These are phyloP conservation scores for Thalassoma bifasciatum DNA, from an alignment of 2,113 vertebrate genomes.

Conservation along the genomic window DNA sequence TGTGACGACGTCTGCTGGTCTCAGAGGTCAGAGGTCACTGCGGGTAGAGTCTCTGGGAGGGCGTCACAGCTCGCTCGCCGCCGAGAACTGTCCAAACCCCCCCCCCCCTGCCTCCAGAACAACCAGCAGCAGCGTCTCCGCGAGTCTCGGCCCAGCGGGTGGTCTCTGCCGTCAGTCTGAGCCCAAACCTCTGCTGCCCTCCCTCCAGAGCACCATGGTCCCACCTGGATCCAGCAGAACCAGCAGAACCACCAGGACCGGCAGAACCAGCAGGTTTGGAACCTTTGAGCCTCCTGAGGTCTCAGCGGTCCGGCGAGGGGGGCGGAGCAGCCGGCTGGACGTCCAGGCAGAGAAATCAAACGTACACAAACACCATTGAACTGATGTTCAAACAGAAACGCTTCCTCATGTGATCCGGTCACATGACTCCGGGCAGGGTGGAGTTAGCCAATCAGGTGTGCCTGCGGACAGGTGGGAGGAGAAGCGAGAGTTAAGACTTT, in stretches of 20 bases:
- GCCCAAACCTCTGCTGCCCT: neutral
- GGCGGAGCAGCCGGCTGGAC: slow-evolving; percentile 69
- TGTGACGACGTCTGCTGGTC: slow-evolving; percentile 3
- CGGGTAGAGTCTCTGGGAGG: slow-evolving; percentile 1
- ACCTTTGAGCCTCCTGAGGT: neutral
- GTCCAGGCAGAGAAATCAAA: slow-evolving; percentile 71
- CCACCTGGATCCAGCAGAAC: neutral
- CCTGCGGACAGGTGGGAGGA: slow-evolving; percentile 75
- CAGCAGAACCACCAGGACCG: neutral
- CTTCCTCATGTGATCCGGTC: slow-evolving; percentile 91
- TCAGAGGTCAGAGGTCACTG: slow-evolving; percentile 45
- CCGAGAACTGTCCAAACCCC: neutral
- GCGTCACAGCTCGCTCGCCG: neutral
- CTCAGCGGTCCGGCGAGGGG: slow-evolving; percentile 46
- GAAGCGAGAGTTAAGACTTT: neutral
- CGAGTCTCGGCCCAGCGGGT: slow-evolving; percentile 12
- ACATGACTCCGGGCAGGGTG: slow-evolving; percentile 84
- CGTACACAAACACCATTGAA: slow-evolving; percentile 86
- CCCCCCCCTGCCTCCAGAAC: neutral
- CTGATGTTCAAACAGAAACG: slow-evolving; percentile 87
- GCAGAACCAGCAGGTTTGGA: neutral
- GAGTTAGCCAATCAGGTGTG: slow-evolving; percentile 74
- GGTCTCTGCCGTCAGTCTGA: slow-evolving; percentile 15
- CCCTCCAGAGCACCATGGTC: neutral
- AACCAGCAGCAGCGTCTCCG: neutral